These are phyloP conservation scores for Cotesia congregata DNA, from an alignment of 2,888 invertebrate species.

Conservation along the genomic window DNA sequence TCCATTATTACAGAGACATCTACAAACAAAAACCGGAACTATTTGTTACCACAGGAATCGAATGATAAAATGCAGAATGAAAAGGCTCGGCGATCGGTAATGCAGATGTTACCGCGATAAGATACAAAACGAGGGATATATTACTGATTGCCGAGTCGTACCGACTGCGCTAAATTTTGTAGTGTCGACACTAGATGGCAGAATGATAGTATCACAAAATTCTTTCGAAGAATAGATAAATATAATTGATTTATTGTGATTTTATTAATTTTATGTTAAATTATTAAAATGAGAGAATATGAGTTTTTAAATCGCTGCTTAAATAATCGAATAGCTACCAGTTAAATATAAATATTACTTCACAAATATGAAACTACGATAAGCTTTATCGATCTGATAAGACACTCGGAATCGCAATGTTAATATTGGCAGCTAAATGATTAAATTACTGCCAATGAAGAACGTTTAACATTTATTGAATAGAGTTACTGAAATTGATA, in stretches of 20 bases:
- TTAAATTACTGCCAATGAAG: constrained; percentile 1
- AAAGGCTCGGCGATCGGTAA: background rate
- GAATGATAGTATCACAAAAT: background rate
- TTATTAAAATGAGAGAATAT: background rate
- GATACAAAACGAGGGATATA: no score
- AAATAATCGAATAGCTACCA: background rate
- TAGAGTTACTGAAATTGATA: background rate
- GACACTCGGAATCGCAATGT: constrained; percentile 8
- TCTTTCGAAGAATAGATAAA: background rate
- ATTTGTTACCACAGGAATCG: background rate
- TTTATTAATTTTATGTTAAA: background rate
- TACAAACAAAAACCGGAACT: background rate
- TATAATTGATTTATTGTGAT: background rate
- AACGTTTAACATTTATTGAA: background rate
- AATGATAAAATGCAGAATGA: background rate
- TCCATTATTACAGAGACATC: background rate
- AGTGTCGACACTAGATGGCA: background rate
- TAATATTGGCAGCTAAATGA: constrained; percentile 30
- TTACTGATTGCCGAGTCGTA: background rate
- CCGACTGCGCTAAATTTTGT: background rate
- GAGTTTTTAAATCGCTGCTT: background rate
- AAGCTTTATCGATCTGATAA: background rate
- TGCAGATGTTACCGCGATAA: background rate
- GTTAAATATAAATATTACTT: background rate
- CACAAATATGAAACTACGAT: background rate